A percentile compares a stretch with the other conserved stretches of the same genome.
These are phyloP conservation scores for Oryzias dopingdopingensis DNA, from an alignment of 2,797 vertebrate species.

Conservation along the genomic window DNA sequence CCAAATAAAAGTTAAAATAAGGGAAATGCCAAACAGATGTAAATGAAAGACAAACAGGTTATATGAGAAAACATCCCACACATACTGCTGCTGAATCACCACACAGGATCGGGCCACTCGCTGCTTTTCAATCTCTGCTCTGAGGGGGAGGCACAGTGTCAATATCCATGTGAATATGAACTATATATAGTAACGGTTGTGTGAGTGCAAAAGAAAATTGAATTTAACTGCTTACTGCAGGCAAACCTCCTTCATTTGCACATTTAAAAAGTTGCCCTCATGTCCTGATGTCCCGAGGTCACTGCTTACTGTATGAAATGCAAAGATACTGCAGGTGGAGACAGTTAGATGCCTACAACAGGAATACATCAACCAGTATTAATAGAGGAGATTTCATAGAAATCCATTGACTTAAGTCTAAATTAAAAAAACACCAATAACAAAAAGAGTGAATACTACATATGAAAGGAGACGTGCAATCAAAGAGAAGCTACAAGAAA, in stretches of 20 bases:
- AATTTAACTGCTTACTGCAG: constrained; percentile 29
- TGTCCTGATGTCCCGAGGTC: constrained; percentile 20
- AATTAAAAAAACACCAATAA: constrained; percentile 10
- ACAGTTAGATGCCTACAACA: too few species aligned
- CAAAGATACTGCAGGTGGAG: neutral
- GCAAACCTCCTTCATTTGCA: constrained; percentile 41
- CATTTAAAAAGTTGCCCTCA: constrained; percentile 27
- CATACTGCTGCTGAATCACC: constrained; percentile 22
- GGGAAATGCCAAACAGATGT: constrained; percentile 13
- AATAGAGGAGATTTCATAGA: constrained; percentile 15
- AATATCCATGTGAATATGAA: constrained; percentile 4
- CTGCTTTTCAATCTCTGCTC: constrained; percentile 35
- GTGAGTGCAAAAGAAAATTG: constrained; percentile 6
- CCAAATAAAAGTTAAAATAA: constrained; percentile 8
- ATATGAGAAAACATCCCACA: constrained; percentile 35
- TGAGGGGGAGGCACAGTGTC: constrained; percentile 41
- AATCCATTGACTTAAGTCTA: constrained; percentile 11
- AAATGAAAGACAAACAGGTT: constrained; percentile 12
- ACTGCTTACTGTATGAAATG: constrained; percentile 38
- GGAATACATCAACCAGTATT: too few species aligned
- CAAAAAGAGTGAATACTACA: too few species aligned
- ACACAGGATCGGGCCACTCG: constrained; percentile 31
- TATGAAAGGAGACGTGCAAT: constrained; percentile 5
- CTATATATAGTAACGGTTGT: neutral
- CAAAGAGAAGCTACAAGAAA: constrained; percentile 9